These are phyloP conservation scores for Eidolon dupreanum DNA, from an alignment of 2,797 vertebrate species.

Conservation along the genomic window DNA sequence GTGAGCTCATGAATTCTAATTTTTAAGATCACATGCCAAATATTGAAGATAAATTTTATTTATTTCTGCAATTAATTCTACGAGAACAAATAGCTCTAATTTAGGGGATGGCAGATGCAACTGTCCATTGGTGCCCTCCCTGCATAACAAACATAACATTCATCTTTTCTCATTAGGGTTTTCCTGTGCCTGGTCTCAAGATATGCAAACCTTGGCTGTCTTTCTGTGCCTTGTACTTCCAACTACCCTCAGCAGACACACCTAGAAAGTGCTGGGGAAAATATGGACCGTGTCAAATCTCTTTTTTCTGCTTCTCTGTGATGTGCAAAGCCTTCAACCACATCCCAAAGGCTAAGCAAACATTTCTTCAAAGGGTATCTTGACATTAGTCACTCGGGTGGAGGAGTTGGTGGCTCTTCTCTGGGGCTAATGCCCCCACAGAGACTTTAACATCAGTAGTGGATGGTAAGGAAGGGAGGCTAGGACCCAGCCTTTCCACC, in stretches of 20 bases:
- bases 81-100: constrained; percentile 76
- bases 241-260: neutral
- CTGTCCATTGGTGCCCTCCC: constrained; percentile 36
- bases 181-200: neutral
- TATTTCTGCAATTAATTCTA: constrained; percentile 80
- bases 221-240: neutral
- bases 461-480: neutral
- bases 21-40: constrained; percentile 74
- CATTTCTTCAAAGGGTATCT: neutral
- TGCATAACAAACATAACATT: constrained; percentile 56
- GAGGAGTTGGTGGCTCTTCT: neutral
- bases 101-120: constrained; percentile 68
- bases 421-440: neutral
- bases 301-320: neutral
- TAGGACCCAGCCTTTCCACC: neutral
- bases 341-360: neutral
- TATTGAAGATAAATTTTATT: constrained; percentile 79
- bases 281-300: neutral
- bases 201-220: neutral
- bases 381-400: neutral
- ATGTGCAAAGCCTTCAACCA: neutral
- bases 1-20: constrained; percentile 76
- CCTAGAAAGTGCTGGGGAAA: neutral
- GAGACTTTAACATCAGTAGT: neutral
- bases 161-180: constrained; percentile 47